Base-by-base conservation (phyloP, 2,797 vertebrate species). In the Sebastes diploproa region DNA sequence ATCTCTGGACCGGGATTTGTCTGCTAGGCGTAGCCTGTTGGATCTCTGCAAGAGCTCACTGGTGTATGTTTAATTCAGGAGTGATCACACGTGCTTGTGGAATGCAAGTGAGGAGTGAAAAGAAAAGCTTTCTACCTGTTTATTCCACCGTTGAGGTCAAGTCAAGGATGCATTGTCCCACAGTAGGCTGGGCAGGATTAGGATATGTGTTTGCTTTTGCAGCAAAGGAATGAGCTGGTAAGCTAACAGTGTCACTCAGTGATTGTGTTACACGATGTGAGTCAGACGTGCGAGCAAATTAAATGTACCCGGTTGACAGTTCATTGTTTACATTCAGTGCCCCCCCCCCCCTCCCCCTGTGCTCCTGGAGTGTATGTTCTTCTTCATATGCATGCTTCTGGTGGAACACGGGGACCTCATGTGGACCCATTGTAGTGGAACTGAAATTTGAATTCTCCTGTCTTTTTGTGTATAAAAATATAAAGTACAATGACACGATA, bases 21-120 rank as follows among this genome's bases (percentile, higher is more conserved):
- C 85, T 89, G 77, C 67, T n/a, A 55, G 80, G 73, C 25, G 4
- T 78, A 69, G 84, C 76, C 84, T 81, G 82, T 78, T 80, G 82
- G 80, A 84, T 79, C 61, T 64, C 62, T 60, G 75, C 32, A 23
- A 64, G 83, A 85, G 74, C 84, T 88, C 73, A 62, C 76, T 72
- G 72, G 71, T 82, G 72, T 80, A 85, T 91, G 88, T 90, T 93
- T 93, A 88, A 91, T 91, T 90, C 86, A 90, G 38, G 66, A 77
- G 78, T 60, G 69, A 87, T 91, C 77, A 63, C 72, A 56, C 78
- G 42, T 74, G 75, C 59, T 80, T 30, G 54, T 54, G 72, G 64
- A 81, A 78, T 77, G 75, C 70, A 79, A 85, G 78, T 30, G 80
- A 83, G 66, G 32, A 86, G 82, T 12, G 20, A 76, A 76, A 81